Base-by-base conservation (phyloP, 2,888 invertebrate species). In the Theretra japonica region DNA sequence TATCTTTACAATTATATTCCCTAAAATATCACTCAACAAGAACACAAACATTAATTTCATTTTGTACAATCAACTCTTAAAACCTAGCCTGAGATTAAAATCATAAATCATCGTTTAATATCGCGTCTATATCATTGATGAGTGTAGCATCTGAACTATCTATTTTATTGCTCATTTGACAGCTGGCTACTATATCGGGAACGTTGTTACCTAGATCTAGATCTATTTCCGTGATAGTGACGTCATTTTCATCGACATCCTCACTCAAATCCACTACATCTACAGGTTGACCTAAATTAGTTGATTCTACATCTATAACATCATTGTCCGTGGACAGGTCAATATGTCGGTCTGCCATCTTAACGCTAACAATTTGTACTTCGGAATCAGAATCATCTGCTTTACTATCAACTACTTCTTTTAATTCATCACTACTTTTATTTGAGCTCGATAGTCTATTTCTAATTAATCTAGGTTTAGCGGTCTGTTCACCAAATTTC, bases 141-240 rank as follows among this genome's bases (percentile, higher is more conserved):
- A 91, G 73, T 76, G 79, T 86, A 70, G 79, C 87, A 6, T 85
- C 88, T 3, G 79, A 70, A 65, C 60, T 82, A 25, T 88, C 88
- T 0, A 73, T 70, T 77, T 79, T 85, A 58, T 73, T 83, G 28
- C 79, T 86, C 75, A 86, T 89, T 8, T 86, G 90, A 83, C 94
- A 93, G 73, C 94, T 94, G 2, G 92, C 94, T 0, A 93, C 93
- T 0, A 93, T 90, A 71, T 94, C 94, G 0, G 93, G 93, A n/a
- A 93, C 90, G 72, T 89, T 93, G 70, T 88, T 91, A 25, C 81
- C 84, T 72, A 92, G 82, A 73, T 87, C 88, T 76, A 90, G 73
- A 56, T 90, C 89, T 3, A 87, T 72, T 71, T 89, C 90, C 0
- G 88, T 79, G 7, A 80, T 78, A 0, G 83, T 82, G 0, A 89